Evolutionary conservation across 2,888 invertebrate genomes (phyloP).

Genomic region (Achlya flavicornis): DNA sequence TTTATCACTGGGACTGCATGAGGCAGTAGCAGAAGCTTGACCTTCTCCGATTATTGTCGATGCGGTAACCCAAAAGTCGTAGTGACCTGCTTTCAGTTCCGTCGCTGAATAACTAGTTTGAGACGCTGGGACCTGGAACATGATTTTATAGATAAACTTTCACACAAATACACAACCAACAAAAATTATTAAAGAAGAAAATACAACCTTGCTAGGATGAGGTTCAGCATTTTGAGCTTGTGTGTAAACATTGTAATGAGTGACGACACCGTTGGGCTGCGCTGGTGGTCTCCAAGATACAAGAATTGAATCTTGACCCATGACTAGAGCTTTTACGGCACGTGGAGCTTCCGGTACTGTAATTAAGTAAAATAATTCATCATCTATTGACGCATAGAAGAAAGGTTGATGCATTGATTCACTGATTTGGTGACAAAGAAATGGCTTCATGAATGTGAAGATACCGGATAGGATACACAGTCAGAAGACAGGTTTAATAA

Average conservation of each 20-base stretch:
- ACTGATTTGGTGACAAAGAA: too few relatives aligned
- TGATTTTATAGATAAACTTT: not conserved
- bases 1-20: conserved; percentile 91
- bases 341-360: conserved; percentile 96
- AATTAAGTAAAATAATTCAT: conserved; percentile 13
- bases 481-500: too few relatives aligned
- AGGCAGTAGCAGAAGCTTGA: conserved; percentile 93
- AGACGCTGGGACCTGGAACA: conserved; percentile 86
- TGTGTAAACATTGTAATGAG: conserved; percentile 96
- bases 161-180: not conserved
- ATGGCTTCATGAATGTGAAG: too few relatives aligned
- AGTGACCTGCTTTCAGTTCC: conserved; percentile 91
- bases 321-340: conserved; percentile 95
- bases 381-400: not conserved
- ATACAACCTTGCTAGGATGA: conserved; percentile 87
- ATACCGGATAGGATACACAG: too few relatives aligned
- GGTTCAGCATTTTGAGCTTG: conserved; percentile 89
- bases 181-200: not conserved
- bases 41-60: conserved; percentile 97
- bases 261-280: conserved; percentile 96
- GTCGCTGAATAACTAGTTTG: conserved; percentile 95
- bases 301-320: conserved; percentile 95
- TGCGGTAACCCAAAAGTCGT: conserved; percentile 97
- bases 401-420: too few relatives aligned
- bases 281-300: conserved; percentile 97